Evolutionary conservation across 2,888 invertebrate species (phyloP), one percentile per base, ranked within the genome.

Genomic region (Sinhomidia bicolor): DNA sequence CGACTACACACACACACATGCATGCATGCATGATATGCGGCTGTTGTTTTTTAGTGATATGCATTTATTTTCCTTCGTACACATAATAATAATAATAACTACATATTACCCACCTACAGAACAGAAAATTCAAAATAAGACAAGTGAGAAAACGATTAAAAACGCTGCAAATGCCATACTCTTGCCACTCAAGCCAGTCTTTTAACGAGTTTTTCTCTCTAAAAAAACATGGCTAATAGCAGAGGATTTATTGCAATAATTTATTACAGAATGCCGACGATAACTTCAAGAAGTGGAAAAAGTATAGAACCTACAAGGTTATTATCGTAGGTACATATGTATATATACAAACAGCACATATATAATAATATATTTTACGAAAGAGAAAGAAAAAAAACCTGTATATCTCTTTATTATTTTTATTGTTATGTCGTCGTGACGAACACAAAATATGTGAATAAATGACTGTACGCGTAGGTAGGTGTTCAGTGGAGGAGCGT

Each of bases 131-230:
- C 54, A 57, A 80, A 84, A 71, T 84, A 68, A 88, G 88, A 84
- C 84, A 84, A 88, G 88, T 84, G 88, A 88, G 88, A 88, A 81
- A 88, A 79, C 84, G 65, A 88, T 88, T 83, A 84, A 88, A 88
- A 88, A 83, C 32, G 79, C 71, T 88, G 78, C 79, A 79, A 88
- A 88, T 79, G 82, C 84, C 84, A 84, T 88, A 88, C 84, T 88
- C 84, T 79, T 71, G 36, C 36, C 36, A 80, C 79, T 60, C 51
- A 84, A 68, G 84, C 84, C 80, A 74, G 88, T 84, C 68, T 84
- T 88, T 88, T 88, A 88, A 88, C 88, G 88, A 88, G 88, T 84
- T 88, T 84, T 84, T 88, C 84, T 57, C 17, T 47, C 80, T 84
- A 68, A 84, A 68, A 84, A 88, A 74, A 88, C 26, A 71, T 51